These are phyloP conservation scores for Hydra vulgaris DNA, from an alignment of 30 jellyfish, hydroid and myxozoan species.

Conservation along the genomic window DNA sequence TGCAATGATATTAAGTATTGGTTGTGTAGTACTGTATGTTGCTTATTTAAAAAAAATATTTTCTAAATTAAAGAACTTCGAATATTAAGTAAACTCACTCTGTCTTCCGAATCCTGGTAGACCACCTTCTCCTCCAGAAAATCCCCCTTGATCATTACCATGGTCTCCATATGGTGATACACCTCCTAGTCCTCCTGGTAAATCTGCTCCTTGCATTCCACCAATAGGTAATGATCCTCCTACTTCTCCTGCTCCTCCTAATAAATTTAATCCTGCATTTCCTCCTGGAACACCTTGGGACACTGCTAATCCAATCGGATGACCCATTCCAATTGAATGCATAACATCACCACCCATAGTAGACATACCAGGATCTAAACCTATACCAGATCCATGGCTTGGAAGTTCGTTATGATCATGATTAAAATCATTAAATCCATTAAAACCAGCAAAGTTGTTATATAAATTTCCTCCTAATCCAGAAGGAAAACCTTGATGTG, in stretches of 20 bases:
- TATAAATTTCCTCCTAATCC: constrained; percentile 14
- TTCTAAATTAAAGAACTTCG: neutral
- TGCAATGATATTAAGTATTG: no score
- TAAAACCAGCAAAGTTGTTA: constrained; percentile 45
- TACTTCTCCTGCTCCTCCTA: constrained; percentile 10
- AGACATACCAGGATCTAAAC: constrained; percentile 17
- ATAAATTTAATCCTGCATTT: neutral
- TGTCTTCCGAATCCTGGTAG: constrained; percentile 25
- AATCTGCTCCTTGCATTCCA: neutral
- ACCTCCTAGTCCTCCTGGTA: neutral
- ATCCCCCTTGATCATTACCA: constrained; percentile 3
- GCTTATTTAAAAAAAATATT: no score
- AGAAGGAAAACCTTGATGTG: constrained; percentile 36
- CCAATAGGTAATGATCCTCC: constrained; percentile 6
- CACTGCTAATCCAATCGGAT: neutral
- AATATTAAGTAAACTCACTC: neutral
- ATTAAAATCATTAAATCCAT: constrained; percentile 35
- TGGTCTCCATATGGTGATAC: neutral
- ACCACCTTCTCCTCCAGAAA: constrained; percentile 23
- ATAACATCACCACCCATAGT: constrained; percentile 28
- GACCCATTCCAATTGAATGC: constrained; percentile 18
- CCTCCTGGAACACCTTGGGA: constrained; percentile 2
- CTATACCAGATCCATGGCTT: constrained; percentile 20
- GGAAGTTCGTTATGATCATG: constrained; percentile 26
- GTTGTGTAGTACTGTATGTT: no score